phyloP scores from a whole-genome alignment of 1,140 invertebrate genomes.

The Carposina sasakii region DNA sequence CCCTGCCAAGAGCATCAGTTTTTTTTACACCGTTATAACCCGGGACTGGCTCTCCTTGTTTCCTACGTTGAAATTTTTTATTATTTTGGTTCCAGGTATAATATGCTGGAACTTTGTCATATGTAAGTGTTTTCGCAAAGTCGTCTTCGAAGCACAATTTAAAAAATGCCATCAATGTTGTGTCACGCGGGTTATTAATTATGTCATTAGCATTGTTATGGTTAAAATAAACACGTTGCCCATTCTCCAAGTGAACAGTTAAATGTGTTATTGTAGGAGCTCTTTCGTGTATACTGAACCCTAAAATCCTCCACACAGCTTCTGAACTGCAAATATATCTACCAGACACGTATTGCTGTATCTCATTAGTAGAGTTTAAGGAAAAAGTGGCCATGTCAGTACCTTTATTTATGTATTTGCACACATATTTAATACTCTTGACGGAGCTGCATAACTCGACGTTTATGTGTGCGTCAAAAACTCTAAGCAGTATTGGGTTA shows the following conservation, averaged over 20 bases:
- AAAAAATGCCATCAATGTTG: constrained; percentile 31
- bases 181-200: constrained; percentile 29
- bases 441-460: no score
- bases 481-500: no score
- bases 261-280: constrained; percentile 25
- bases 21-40: constrained; percentile 28
- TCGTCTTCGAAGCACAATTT: constrained; percentile 29
- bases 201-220: constrained; percentile 28
- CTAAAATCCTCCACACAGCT: constrained; percentile 26
- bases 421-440: no score
- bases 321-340: constrained; percentile 24
- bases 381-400: constrained; percentile 21
- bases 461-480: no score
- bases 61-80: constrained; percentile 29
- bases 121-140: constrained; percentile 31
- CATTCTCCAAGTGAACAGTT: constrained; percentile 30
- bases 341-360: constrained; percentile 20
- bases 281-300: constrained; percentile 18
- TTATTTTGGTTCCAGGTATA: constrained; percentile 30
- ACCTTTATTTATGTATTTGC: constrained; percentile 24
- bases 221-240: constrained; percentile 31
- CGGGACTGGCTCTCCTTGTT: constrained; percentile 27
- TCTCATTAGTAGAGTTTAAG: constrained; percentile 22
- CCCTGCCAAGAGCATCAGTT: constrained; percentile 35
- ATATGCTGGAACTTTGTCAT: constrained; percentile 29